Evolutionary conservation across 1,140 invertebrate species (phyloP).

Genomic region (Drosophila bifasciata): DNA sequence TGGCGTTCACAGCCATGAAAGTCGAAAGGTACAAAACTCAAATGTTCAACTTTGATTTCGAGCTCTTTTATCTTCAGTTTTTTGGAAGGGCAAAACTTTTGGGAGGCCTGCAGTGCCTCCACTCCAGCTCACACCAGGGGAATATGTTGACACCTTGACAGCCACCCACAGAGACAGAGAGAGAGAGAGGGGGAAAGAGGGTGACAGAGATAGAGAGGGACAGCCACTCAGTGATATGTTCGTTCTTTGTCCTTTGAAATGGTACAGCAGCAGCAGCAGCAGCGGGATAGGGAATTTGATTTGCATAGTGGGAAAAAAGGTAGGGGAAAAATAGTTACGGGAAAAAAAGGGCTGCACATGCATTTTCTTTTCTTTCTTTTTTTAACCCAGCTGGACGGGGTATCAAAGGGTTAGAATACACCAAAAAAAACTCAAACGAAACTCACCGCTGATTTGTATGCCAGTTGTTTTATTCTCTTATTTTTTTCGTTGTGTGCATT

Average conservation of each 20-base stretch:
- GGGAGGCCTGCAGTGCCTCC: too few species aligned
- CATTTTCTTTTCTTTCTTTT: conserved; percentile 29
- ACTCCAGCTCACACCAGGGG: too few species aligned
- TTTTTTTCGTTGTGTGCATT: conserved; percentile 9
- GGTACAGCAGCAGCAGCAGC: conserved; percentile 8
- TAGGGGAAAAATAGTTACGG: too few species aligned
- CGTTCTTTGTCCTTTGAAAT: conserved; percentile 22
- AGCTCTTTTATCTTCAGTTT: conserved; percentile 20
- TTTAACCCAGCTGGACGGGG: neutral
- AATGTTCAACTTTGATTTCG: conserved; percentile 20
- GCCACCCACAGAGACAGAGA: conserved; percentile 3
- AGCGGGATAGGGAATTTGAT: conserved; percentile 6
- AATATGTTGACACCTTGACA: conserved; percentile 32
- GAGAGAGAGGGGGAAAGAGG: neutral
- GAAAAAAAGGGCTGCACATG: conserved; percentile 31
- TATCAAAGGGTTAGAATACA: conserved; percentile 22
- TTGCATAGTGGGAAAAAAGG: conserved; percentile 33
- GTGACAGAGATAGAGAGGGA: neutral
- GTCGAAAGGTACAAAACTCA: too few species aligned
- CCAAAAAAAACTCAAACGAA: conserved; percentile 1
- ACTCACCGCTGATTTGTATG: conserved; percentile 6
- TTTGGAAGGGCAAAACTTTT: neutral
- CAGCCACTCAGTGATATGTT: neutral
- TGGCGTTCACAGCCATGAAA: too few species aligned
- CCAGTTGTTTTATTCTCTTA: conserved; percentile 10